Evolutionary conservation across 2,888 invertebrate genomes (phyloP).

Genomic region (Zelleria hepariella): DNA sequence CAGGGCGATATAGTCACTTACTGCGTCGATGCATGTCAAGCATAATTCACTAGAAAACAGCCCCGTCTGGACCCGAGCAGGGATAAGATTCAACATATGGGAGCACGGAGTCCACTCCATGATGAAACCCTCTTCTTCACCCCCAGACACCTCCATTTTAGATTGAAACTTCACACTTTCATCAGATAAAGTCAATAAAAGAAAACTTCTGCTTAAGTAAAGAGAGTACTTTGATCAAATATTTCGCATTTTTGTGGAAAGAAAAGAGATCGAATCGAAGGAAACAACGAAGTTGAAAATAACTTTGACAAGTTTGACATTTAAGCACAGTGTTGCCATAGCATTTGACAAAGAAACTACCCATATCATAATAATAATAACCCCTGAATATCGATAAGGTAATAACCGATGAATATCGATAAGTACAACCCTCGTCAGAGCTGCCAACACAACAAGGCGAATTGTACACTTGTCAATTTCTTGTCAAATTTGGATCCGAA

Average conservation of each 20-base stretch:
- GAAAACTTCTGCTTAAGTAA: too few relatives aligned
- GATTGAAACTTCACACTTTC: background rate
- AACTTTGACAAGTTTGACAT: background rate
- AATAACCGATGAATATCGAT: background rate
- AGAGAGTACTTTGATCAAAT: background rate
- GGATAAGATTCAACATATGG: conserved; percentile 81
- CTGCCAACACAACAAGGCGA: conserved; percentile 31
- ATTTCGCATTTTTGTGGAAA: background rate
- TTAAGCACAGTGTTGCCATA: background rate
- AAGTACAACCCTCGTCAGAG: background rate
- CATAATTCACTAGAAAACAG: conserved; percentile 81
- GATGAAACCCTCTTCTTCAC: conserved; percentile 68
- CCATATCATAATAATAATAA: too few relatives aligned
- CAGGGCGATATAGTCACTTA: conserved; percentile 84
- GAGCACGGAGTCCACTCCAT: conserved; percentile 87
- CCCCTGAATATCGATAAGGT: background rate
- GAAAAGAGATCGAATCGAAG: background rate
- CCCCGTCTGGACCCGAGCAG: conserved; percentile 80
- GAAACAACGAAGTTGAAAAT: background rate
- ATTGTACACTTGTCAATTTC: conserved; percentile 58
- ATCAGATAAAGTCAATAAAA: too few relatives aligned
- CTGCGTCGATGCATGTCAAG: conserved; percentile 87
- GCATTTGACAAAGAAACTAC: background rate
- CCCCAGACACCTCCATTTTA: conserved; percentile 55
- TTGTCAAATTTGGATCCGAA: conserved; percentile 39